Evolutionary conservation across 2,797 vertebrate species (phyloP).

Genomic region (Cryptoprocta ferox): DNA sequence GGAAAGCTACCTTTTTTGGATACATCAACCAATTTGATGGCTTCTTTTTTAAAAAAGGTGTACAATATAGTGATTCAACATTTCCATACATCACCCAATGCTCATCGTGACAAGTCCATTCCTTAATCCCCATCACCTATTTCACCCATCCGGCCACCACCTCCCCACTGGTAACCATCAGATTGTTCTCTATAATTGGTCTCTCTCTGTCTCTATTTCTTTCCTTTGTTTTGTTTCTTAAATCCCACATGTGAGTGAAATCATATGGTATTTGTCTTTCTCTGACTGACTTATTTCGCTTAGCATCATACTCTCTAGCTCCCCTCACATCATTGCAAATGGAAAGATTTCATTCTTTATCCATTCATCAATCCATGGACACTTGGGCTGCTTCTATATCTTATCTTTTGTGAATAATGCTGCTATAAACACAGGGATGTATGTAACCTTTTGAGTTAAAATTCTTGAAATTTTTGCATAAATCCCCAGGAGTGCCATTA

Average conservation of each 20-base stretch:
- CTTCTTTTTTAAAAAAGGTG: neutral
- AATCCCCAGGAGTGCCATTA: neutral
- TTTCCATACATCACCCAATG: neutral
- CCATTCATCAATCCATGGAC: neutral
- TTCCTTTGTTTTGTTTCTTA: neutral
- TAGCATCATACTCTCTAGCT: neutral
- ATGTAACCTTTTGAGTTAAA: neutral
- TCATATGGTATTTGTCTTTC: neutral
- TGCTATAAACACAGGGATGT: neutral
- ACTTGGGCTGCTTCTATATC: neutral
- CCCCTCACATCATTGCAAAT: neutral
- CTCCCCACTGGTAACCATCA: neutral
- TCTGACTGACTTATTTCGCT: neutral
- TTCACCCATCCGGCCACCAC: neutral
- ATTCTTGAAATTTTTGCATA: neutral
- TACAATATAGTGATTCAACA: neutral
- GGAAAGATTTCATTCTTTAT: neutral
- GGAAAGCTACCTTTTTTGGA: neutral
- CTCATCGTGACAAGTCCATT: neutral
- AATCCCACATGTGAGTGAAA: neutral
- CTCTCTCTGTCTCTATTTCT: neutral
- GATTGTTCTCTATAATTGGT: neutral
- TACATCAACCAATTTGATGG: neutral
- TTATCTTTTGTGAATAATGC: neutral
- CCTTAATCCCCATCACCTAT: neutral